Evolutionary conservation across 1,140 invertebrate species (phyloP).

Genomic region (Muscidifurax raptorellus): DNA sequence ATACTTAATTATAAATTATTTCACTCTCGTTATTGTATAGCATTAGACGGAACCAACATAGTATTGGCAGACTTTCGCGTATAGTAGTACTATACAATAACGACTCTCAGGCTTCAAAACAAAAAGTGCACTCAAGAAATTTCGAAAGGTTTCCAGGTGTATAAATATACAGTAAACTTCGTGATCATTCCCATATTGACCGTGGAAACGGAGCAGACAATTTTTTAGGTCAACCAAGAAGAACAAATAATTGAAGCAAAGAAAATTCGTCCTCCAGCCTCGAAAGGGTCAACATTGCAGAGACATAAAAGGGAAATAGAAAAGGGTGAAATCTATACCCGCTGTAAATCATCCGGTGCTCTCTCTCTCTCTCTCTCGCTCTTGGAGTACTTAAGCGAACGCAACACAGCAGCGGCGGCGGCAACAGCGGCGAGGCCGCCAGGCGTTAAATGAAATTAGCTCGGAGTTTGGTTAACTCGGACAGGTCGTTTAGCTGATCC

Average conservation of each 20-base stretch:
- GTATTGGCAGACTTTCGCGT: background rate
- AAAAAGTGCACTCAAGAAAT: background rate
- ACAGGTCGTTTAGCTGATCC: conserved; percentile 65
- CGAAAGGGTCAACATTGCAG: conserved; percentile 2
- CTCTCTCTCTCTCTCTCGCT: no score
- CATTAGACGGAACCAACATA: background rate
- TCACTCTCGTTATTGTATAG: background rate
- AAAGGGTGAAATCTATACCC: conserved; percentile 34
- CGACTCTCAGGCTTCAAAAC: background rate
- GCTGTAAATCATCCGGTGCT: conserved; percentile 58
- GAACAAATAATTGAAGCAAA: background rate
- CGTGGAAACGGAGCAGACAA: no score
- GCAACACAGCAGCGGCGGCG: conserved; percentile 47
- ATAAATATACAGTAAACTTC: no score
- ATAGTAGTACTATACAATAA: background rate
- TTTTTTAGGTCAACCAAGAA: no score
- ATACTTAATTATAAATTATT: background rate
- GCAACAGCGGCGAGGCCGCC: conserved; percentile 38
- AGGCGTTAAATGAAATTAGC: conserved; percentile 73
- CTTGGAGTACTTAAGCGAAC: conserved; percentile 51
- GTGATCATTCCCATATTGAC: no score
- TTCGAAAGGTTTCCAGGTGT: background rate
- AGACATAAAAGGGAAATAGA: conserved; percentile 33
- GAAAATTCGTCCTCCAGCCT: background rate
- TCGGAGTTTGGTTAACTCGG: conserved; percentile 69